Evolutionary conservation across 2,888 invertebrate genomes (phyloP).

Genomic region (Gastrophysa polygoni): DNA sequence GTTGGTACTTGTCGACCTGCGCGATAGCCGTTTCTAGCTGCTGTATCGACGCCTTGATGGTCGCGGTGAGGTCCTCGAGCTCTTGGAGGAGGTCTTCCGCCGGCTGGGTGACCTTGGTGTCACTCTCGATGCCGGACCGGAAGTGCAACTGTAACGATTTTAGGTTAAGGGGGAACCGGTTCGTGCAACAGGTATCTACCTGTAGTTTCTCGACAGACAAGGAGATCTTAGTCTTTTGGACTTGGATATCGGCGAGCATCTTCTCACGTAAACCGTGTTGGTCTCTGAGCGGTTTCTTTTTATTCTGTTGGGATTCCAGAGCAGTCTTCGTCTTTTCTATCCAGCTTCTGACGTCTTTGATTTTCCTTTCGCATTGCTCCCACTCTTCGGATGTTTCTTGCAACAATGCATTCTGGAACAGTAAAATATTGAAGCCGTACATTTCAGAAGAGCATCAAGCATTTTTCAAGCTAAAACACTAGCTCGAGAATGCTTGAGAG

Average conservation of each 20-base stretch:
- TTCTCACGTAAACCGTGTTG: conserved; percentile 86
- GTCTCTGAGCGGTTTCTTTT: conserved; percentile 86
- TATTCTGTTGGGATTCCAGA: conserved; percentile 80
- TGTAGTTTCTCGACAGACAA: conserved; percentile 90
- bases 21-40: conserved; percentile 77
- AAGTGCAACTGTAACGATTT: conserved; percentile 88
- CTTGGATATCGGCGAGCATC: conserved; percentile 82
- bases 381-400: conserved; percentile 94
- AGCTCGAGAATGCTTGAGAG: too few relatives aligned
- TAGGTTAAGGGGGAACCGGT: neutral
- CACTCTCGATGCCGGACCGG: conserved; percentile 82
- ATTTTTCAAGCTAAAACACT: too few relatives aligned
- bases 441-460: too few relatives aligned
- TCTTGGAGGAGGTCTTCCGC: conserved; percentile 73
- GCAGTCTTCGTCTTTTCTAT: conserved; percentile 82
- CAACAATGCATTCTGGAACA: conserved; percentile 78
- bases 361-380: conserved; percentile 94
- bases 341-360: conserved; percentile 89
- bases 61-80: conserved; percentile 69
- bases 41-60: conserved; percentile 68
- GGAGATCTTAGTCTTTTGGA: conserved; percentile 87
- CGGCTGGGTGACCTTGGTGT: conserved; percentile 74
- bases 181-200: conserved; percentile 61
- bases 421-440: conserved; percentile 6
- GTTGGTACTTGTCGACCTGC: conserved; percentile 87